A percentile compares a stretch with the other conserved stretches of the same genome.
Evolutionary conservation across 2,113 vertebrate genomes (phyloP).

Genomic region (Elephas maximus): DNA sequence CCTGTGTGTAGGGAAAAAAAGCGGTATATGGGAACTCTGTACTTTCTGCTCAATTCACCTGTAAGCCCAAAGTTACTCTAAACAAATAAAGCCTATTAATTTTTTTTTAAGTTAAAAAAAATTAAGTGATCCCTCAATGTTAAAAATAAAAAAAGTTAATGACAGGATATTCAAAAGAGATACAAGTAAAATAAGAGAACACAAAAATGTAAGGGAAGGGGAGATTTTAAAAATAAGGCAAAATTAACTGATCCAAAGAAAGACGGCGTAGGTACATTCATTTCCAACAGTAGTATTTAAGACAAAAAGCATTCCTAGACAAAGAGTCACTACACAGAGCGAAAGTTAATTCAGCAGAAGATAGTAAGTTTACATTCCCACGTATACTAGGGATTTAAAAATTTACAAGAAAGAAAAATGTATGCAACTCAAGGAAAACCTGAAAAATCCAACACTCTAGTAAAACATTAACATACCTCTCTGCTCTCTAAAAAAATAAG

Average conservation of each 20-base stretch:
- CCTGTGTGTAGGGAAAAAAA: background rate
- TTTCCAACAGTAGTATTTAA: background rate
- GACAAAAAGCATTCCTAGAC: slow-evolving; percentile 18
- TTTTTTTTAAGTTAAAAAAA: no score
- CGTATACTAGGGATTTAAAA: background rate
- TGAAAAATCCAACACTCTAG: background rate
- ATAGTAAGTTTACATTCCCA: background rate
- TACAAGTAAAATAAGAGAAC: slow-evolving; percentile 22
- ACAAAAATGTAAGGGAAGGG: background rate
- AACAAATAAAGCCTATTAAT: no score
- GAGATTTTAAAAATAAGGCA: slow-evolving; percentile 2
- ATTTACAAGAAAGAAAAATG: background rate
- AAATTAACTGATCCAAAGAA: background rate
- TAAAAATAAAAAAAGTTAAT: background rate
- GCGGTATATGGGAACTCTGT: background rate
- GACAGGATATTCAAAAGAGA: slow-evolving; percentile 18
- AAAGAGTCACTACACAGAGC: background rate
- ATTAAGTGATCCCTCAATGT: no score
- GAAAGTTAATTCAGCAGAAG: slow-evolving; percentile 34
- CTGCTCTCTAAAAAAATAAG: background rate
- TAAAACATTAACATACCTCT: background rate
- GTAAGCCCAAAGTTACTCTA: no score
- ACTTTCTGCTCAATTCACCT: background rate
- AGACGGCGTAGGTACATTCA: background rate
- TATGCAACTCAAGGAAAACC: slow-evolving; percentile 5